These are phyloP conservation scores for Tetropium fuscum DNA, from an alignment of 2,888 invertebrate species.

Conservation along the genomic window DNA sequence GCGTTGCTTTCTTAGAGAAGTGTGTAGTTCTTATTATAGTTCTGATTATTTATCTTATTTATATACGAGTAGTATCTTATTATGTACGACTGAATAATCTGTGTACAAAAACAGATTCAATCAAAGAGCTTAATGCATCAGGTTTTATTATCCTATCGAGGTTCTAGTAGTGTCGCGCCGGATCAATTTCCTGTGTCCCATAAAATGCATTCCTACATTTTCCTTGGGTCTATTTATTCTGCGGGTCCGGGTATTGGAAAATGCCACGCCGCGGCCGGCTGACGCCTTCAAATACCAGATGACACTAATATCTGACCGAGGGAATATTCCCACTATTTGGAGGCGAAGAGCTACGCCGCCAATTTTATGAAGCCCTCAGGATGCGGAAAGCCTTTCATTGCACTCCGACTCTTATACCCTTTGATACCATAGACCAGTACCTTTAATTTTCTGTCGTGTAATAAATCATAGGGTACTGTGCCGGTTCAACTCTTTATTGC, in stretches of 20 bases:
- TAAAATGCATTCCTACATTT: slow-evolving; percentile 16
- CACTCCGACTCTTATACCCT: background rate
- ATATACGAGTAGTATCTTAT: too few species aligned
- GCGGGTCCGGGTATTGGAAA: slow-evolving; percentile 12
- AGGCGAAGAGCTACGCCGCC: slow-evolving; percentile 10
- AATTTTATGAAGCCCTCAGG: slow-evolving; percentile 28
- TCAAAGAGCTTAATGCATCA: too few species aligned
- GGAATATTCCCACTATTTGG: slow-evolving; percentile 3
- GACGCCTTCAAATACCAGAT: slow-evolving; percentile 14
- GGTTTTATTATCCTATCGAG: too few species aligned
- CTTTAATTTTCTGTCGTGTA: slow-evolving; percentile 18
- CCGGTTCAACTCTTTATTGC: background rate
- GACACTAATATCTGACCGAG: slow-evolving; percentile 20
- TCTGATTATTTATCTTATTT: too few species aligned
- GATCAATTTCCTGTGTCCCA: slow-evolving; percentile 5
- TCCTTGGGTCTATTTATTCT: slow-evolving; percentile 11
- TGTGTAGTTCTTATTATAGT: too few species aligned
- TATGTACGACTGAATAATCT: too few species aligned
- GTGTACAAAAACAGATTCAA: too few species aligned
- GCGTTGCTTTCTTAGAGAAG: too few species aligned
- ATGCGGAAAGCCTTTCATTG: slow-evolving; percentile 23
- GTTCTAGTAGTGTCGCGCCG: background rate
- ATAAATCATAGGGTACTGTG: slow-evolving; percentile 4
- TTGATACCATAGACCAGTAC: background rate
- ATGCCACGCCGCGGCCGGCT: background rate